Evolutionary conservation across 2,888 invertebrate genomes (phyloP).

Genomic region (Timema cristinae): DNA sequence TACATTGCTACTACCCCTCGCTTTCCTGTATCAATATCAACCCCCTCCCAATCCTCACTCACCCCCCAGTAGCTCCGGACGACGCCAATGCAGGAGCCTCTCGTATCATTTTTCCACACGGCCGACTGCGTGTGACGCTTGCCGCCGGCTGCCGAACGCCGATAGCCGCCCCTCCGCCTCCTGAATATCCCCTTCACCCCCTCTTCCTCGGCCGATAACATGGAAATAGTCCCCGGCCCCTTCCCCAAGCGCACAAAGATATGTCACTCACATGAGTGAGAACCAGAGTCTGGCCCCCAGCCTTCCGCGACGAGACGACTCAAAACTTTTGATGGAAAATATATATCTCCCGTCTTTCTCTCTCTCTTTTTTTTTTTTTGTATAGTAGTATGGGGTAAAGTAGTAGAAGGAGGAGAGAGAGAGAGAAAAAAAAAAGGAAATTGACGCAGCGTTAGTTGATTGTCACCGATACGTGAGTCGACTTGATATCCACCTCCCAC

Average conservation of each 20-base stretch:
- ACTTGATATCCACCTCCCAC: conserved; percentile 8
- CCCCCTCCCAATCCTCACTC: not conserved
- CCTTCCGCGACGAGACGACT: conserved; percentile 11
- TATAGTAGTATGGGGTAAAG: not conserved
- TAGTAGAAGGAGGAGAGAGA: too few relatives aligned
- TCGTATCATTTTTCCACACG: conserved; percentile 32
- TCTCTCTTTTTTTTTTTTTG: not conserved
- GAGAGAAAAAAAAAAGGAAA: conserved; percentile 3
- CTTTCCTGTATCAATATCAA: too few relatives aligned
- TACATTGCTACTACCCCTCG: too few relatives aligned
- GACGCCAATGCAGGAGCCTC: conserved; percentile 14
- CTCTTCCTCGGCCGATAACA: conserved; percentile 27
- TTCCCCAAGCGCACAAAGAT: conserved; percentile 24
- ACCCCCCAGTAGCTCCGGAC: conserved; percentile 3
- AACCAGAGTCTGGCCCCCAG: not conserved
- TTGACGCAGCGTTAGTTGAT: conserved; percentile 14
- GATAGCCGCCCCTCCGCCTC: conserved; percentile 27
- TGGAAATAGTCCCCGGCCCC: conserved; percentile 24
- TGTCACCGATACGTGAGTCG: conserved; percentile 15
- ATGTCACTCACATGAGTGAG: conserved; percentile 29
- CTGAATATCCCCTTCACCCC: conserved; percentile 19
- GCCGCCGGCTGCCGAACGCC: conserved; percentile 29
- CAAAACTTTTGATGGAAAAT: conserved; percentile 17
- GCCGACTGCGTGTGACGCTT: conserved; percentile 27
- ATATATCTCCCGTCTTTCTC: conserved; percentile 6